Base-by-base conservation (phyloP, 30 jellyfish, hydroid and myxozoan genomes). In the Clytia hemisphaerica region DNA sequence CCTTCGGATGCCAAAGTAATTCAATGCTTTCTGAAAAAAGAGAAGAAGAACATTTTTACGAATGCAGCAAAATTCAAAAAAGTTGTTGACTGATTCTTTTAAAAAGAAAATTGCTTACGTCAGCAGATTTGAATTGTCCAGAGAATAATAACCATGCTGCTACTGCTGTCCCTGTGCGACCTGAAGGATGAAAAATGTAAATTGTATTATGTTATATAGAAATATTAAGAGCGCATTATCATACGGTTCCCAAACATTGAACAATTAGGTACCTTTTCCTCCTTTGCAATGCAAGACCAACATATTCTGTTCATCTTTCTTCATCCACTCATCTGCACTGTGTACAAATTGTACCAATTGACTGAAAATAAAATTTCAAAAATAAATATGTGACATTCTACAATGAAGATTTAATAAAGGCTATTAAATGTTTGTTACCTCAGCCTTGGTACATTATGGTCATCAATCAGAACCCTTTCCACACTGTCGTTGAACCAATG, bases 241-340 rank as follows among this genome's bases (percentile, higher is more conserved):
- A n/a, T n/a, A n/a, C n/a, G n/a, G n/a, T n/a, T 10, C 12, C 15
- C n/a, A n/a, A 7, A 44, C 18, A 42, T 18, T 1, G 22, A 4
- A 15, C 7, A 37, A 16, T 45, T 9, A 6, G 6, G 34, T 44
- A 88, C 97, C 97, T 80, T 88, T 88, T 35, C 97, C 97, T 24
- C 97, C 97, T 69, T 88, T 88, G 80, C 97, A 88, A 63, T 88
- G 97, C 32, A 88, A 88, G 30, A 80, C 97, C 19, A 88, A 64
- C 12, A 88, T 37, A 50, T 88, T 74, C 21, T 65, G 76, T 30
- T 65, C 67, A 36, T 79, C 83, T 6, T 83, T 77, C 31, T 77
- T 36, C 68, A 88, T 82, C 94, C 94, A 88, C 4, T 58, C 88
- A 35, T 79, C 64, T 16, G 78, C 97, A 42, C 37, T 53, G 36